Base-by-base conservation (phyloP, 2,113 vertebrate species). In the Chaenocephalus aceratus region DNA sequence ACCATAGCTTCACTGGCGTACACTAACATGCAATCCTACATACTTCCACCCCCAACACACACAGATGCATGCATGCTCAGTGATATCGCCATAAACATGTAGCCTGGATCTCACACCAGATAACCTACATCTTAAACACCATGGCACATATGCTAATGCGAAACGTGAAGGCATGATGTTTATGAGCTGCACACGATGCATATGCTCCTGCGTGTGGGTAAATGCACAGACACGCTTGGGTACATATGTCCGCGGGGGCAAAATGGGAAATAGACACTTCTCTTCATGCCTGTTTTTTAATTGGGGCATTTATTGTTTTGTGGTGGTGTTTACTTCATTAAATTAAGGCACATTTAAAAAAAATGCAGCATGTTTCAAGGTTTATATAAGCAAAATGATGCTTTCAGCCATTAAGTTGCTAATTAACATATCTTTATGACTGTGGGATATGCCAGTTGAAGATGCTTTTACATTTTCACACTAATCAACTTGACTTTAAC, bases 261-360 rank as follows among this genome's bases (percentile, higher is more conserved):
- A 83, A 90, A 78, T 52, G 83, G 90, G 92, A 92, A 94, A 94
- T 91, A 94, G 86, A 93, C 93, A 93, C 90, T 93, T 93, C 89
- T 90, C 89, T 93, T 90, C 90, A 93, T 90, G 93, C 91, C 90
- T 93, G 93, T 92, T 93, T 90, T 92, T 93, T 94, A 94, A 95
- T 93, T 95, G 91, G 93, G 93, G 91, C 91, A 93, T 92, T 95
- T 94, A 93, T 95, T 94, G 94, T 94, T 94, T 92, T 91, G 89
- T 84, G 80, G 83, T 86, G 86, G 82, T 93, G 91, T 94, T 94
- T 92, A 90, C 92, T 93, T 94, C 90, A 90, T 94, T 93, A 92
- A 93, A 92, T 92, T 85, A 94, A 91, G 85, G 80, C 91, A 83
- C 88, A 91, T 92, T 92, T 92, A 88, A 84, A 92, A 89, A 21